phyloP scores from a whole-genome alignment of 2,797 vertebrate genomes.

The Microchirus variegatus region DNA sequence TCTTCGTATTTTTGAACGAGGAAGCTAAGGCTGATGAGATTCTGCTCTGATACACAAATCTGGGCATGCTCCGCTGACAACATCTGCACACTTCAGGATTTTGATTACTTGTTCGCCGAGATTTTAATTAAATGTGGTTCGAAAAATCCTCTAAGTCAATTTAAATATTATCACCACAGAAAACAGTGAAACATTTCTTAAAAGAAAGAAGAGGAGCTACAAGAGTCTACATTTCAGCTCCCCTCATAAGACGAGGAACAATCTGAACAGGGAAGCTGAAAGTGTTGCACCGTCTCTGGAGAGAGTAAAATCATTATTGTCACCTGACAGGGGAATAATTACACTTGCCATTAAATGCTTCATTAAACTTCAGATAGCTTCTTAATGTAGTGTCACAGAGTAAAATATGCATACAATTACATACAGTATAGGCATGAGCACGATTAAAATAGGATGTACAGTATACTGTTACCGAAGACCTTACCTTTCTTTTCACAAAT shows the following conservation, averaged over 20 bases:
- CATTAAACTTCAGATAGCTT: conserved; percentile 52
- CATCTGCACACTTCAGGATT: too few relatives aligned
- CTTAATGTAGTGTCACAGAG: conserved; percentile 30
- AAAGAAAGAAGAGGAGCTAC: background rate
- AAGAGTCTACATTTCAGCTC: background rate
- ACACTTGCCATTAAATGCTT: conserved; percentile 47
- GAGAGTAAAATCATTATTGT: conserved; percentile 27
- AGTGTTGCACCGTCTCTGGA: conserved; percentile 15
- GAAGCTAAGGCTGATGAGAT: too few relatives aligned
- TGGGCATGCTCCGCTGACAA: too few relatives aligned
- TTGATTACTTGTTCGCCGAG: too few relatives aligned
- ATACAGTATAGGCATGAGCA: conserved; percentile 20
- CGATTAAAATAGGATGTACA: conserved; percentile 2
- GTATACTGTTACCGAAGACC: conserved; percentile 3
- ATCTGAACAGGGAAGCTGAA: conserved; percentile 5
- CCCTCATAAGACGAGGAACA: conserved; percentile 2
- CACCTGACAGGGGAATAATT: conserved; percentile 44
- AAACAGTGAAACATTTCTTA: background rate
- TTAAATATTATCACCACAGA: background rate
- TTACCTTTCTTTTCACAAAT: conserved; percentile 86
- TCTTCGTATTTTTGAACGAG: too few relatives aligned
- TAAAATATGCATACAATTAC: conserved; percentile 35
- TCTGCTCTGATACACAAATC: background rate
- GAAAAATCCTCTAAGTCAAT: background rate
- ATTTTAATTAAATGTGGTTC: background rate